These are phyloP conservation scores for Recurvirostra avosetta DNA, from an alignment of 2,113 vertebrate genomes.

Conservation along the genomic window DNA sequence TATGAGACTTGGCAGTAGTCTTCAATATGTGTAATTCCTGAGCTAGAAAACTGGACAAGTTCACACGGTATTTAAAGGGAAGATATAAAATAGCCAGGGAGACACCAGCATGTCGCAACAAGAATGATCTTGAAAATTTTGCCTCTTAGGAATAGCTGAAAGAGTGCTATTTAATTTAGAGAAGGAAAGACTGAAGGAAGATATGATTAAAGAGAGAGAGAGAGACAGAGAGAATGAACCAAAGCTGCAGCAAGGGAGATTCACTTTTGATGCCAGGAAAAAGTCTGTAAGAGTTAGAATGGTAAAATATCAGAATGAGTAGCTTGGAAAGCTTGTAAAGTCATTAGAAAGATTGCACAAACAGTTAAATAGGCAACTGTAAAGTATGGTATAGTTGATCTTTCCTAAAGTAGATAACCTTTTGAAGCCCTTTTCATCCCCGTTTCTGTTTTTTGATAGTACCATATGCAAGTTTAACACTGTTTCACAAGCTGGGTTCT, in stretches of 20 bases:
- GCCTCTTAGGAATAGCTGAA: not conserved
- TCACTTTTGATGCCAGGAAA: not conserved
- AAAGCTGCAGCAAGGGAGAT: not conserved
- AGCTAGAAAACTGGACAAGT: not conserved
- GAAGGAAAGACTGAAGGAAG: not conserved
- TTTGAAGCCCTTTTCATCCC: not conserved
- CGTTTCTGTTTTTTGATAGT: not conserved
- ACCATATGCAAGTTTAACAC: not conserved
- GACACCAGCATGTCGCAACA: not conserved
- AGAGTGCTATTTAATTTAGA: not conserved
- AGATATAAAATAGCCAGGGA: not conserved
- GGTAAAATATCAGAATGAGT: not conserved
- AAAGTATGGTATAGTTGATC: not conserved
- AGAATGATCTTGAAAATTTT: not conserved
- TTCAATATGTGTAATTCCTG: not conserved
- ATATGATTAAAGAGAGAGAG: not conserved
- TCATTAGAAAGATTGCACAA: not conserved
- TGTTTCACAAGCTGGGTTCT: not conserved
- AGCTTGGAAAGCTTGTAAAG: accelerated
- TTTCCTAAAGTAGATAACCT: not conserved
- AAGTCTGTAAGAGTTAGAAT: not conserved
- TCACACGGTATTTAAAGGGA: not conserved
- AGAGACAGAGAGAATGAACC: not conserved
- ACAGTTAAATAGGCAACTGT: not conserved
- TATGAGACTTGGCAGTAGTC: not conserved